Conservation (phyloP, 2,797 vertebrate species). For the Peromyscus eremicus region DNA sequence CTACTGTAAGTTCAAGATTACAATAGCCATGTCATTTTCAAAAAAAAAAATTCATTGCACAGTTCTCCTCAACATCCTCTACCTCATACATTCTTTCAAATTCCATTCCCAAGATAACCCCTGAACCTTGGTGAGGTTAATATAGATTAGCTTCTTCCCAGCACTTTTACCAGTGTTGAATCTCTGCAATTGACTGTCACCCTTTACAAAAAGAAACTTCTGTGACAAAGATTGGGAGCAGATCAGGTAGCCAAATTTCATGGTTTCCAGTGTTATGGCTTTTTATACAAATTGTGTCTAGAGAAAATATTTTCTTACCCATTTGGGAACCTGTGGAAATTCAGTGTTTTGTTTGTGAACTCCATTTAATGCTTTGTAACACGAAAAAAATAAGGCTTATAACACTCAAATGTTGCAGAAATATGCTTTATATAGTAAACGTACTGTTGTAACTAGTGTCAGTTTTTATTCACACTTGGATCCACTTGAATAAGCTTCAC, state of each 20-base stretch:
- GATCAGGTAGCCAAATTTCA: not conserved
- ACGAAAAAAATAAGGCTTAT: not conserved
- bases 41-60: not conserved
- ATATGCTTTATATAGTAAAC: not conserved
- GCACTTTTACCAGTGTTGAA: not conserved
- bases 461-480: constrained; percentile 21
- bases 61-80: not conserved
- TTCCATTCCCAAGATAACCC: not conserved
- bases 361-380: not conserved
- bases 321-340: not conserved
- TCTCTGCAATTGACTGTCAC: not conserved
- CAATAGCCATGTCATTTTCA: not conserved
- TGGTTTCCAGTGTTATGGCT: not conserved
- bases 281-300: not conserved
- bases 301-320: not conserved
- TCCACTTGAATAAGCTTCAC: not conserved
- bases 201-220: not conserved
- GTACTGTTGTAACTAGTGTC: not conserved
- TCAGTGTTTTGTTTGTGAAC: not conserved
- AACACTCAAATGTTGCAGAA: not conserved
- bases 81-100: not conserved
- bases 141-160: not conserved
- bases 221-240: not conserved
- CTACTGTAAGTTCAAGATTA: not conserved
- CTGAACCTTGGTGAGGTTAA: not conserved